Conservation (phyloP, 37 sponge, comb jelly and placozoan genomes). For the Geodia barretti region DNA sequence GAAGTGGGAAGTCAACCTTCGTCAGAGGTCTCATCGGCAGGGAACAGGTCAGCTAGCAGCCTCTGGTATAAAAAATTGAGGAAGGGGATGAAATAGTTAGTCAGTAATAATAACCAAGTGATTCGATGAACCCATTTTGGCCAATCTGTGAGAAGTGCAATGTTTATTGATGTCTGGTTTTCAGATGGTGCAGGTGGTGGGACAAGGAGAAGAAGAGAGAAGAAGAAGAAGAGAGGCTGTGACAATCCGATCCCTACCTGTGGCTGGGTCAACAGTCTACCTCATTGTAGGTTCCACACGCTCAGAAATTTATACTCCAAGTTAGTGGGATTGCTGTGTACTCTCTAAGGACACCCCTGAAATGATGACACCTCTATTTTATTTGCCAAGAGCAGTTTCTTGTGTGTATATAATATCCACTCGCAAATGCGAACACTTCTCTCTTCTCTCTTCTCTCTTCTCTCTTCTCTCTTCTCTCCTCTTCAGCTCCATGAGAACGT, state of each 20-base stretch:
- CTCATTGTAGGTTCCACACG: conserved; percentile 54
- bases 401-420: too few relatives aligned
- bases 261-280: conserved; percentile 24
- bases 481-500: conserved; percentile 70
- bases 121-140: too few relatives aligned
- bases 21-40: conserved; percentile 60
- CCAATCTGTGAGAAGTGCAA: too few relatives aligned
- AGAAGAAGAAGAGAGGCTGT: not conserved
- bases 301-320: not conserved
- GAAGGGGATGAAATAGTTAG: not conserved
- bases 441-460: not conserved
- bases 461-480: not conserved
- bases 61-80: not conserved
- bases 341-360: too few relatives aligned
- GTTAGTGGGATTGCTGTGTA: not conserved
- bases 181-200: not conserved
- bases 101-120: not conserved
- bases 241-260: conserved; percentile 22
- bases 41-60: conserved; percentile 17
- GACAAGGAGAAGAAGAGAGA: not conserved
- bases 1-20: conserved; percentile 71
- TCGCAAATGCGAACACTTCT: not conserved
- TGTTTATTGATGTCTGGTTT: not conserved
- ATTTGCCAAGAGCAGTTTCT: too few relatives aligned
- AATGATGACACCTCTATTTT: too few relatives aligned